Percentiles rank a stretch among this genome's conserved stretches.
Evolutionary conservation across 2,113 vertebrate genomes (phyloP).

Genomic region (Eudorcas thomsonii): DNA sequence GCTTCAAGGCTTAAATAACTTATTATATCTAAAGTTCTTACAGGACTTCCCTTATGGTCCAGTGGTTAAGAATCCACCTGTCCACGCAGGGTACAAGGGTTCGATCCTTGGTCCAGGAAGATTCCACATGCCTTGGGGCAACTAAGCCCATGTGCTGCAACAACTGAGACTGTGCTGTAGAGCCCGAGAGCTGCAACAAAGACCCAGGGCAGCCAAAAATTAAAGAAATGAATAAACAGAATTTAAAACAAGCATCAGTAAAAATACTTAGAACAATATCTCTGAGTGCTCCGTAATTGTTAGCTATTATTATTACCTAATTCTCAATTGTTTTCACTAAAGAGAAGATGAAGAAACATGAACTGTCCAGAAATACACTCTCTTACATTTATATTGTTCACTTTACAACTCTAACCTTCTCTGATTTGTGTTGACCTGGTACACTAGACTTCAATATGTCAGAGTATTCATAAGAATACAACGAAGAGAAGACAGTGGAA

Average conservation of each 20-base stretch:
- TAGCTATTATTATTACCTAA: neutral
- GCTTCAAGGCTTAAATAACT: neutral
- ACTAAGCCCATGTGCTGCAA: neutral
- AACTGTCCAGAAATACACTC: neutral
- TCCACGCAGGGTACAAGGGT: neutral
- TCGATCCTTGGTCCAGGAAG: neutral
- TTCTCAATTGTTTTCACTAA: conserved; percentile 18
- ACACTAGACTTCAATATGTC: neutral
- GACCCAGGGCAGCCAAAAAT: neutral
- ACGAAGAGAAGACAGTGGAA: neutral
- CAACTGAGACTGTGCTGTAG: neutral
- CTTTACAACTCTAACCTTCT: neutral
- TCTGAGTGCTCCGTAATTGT: neutral
- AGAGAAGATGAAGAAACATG: neutral
- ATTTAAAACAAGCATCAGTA: neutral
- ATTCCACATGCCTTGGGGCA: neutral
- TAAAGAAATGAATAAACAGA: neutral
- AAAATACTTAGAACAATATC: neutral
- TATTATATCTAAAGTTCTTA: neutral
- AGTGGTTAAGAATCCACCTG: neutral
- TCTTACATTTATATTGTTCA: neutral
- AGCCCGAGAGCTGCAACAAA: neutral
- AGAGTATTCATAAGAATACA: neutral
- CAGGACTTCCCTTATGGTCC: neutral
- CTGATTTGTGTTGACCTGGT: neutral